Percentiles rank a stretch among this genome's conserved stretches.
Evolutionary conservation across 2,113 vertebrate species (phyloP).

Genomic region (Mobula hypostoma): DNA sequence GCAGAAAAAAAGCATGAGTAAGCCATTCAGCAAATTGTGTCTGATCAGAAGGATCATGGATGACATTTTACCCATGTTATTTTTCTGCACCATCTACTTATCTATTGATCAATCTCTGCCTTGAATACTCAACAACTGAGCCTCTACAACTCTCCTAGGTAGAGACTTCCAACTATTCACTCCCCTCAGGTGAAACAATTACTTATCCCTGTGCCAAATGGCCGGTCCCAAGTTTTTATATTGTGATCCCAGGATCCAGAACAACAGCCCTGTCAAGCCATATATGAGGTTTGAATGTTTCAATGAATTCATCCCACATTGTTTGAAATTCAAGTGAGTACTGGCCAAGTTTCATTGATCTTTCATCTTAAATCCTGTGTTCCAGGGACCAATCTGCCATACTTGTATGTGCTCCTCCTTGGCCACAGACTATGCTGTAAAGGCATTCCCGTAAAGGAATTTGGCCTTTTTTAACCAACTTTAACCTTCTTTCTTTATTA

Average conservation of each 20-base stretch:
- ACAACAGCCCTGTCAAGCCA: background rate
- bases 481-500: too few species aligned
- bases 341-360: too few species aligned
- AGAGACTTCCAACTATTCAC: background rate
- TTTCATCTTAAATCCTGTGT: too few species aligned
- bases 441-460: too few species aligned
- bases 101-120: background rate
- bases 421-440: too few species aligned
- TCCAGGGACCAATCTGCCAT: too few species aligned
- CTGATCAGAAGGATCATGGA: background rate
- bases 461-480: too few species aligned
- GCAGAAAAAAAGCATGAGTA: background rate
- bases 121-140: background rate
- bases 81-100: background rate
- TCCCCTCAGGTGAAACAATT: background rate
- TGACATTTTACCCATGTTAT: background rate
- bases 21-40: background rate
- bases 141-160: background rate
- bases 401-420: too few species aligned
- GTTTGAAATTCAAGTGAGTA: too few species aligned
- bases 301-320: too few species aligned
- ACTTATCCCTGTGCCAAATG: background rate
- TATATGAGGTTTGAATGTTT: background rate
- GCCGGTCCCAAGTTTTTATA: background rate
- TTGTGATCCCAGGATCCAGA: background rate